Conservation (phyloP, 2,888 invertebrate species). For the Apamea epomidion region DNA sequence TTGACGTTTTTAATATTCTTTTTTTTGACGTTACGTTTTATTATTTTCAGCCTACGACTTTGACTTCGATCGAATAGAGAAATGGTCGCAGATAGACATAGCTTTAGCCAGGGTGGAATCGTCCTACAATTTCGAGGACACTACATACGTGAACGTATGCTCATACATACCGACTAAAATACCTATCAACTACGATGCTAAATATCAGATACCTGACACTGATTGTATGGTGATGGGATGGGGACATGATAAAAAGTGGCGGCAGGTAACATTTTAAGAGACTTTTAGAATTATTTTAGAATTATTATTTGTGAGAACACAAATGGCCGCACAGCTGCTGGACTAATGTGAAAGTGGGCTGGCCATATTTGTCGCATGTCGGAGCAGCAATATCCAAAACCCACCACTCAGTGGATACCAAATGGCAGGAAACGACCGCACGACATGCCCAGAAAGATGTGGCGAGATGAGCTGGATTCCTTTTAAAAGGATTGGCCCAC, state of each 20-base stretch:
- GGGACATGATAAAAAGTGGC: slow-evolving; percentile 27
- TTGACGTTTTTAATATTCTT: too few species aligned
- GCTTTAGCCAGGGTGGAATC: slow-evolving; percentile 39
- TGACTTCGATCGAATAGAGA: slow-evolving; percentile 1
- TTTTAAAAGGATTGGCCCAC: too few species aligned
- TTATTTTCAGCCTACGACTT: slow-evolving; percentile 32
- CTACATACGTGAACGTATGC: background rate
- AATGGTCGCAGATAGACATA: slow-evolving; percentile 37
- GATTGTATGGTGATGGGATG: slow-evolving; percentile 42
- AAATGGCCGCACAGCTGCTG: too few species aligned
- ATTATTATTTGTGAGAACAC: background rate
- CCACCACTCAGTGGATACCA: too few species aligned
- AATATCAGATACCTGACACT: slow-evolving; percentile 7
- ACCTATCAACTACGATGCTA: slow-evolving; percentile 14
- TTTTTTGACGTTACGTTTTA: background rate
- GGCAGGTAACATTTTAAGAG: slow-evolving; percentile 21
- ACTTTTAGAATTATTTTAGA: background rate
- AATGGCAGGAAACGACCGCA: too few species aligned
- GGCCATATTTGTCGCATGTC: too few species aligned
- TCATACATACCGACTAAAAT: slow-evolving; percentile 24
- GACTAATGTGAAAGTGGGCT: too few species aligned
- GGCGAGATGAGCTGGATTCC: too few species aligned
- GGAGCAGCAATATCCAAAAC: too few species aligned
- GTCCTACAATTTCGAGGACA: slow-evolving; percentile 5
- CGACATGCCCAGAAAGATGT: too few species aligned